Evolutionary conservation across 2,797 vertebrate genomes (phyloP).

Genomic region (Moxostoma hubbsi): DNA sequence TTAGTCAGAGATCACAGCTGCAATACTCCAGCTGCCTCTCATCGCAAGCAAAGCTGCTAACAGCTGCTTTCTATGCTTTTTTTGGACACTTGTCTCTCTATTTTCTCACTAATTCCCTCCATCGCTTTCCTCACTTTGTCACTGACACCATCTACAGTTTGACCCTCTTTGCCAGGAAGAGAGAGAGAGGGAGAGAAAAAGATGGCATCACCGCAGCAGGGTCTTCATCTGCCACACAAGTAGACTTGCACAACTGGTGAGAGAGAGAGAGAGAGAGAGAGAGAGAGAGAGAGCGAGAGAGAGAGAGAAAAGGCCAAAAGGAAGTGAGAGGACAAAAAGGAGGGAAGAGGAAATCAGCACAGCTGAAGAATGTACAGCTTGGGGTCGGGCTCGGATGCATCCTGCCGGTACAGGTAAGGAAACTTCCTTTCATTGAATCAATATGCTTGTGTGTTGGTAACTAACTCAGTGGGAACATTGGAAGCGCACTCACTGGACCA

Average conservation of each 20-base stretch:
- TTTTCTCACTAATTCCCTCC: slow-evolving; percentile 15
- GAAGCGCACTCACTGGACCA: not conserved
- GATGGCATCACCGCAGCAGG: slow-evolving; percentile 39
- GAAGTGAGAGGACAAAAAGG: slow-evolving; percentile 46
- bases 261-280: slow-evolving; percentile 27
- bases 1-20: slow-evolving; percentile 52
- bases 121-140: slow-evolving; percentile 32
- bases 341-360: slow-evolving; percentile 56
- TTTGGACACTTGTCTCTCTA: slow-evolving; percentile 45
- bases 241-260: slow-evolving; percentile 50
- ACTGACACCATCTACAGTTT: slow-evolving; percentile 59
- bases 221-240: slow-evolving; percentile 41
- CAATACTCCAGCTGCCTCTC: slow-evolving; percentile 55
- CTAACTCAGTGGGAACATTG: slow-evolving; percentile 13
- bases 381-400: slow-evolving; percentile 69
- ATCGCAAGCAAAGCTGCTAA: slow-evolving; percentile 47
- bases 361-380: slow-evolving; percentile 63
- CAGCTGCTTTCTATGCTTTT: slow-evolving; percentile 47
- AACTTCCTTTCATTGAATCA: slow-evolving; percentile 24
- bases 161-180: slow-evolving; percentile 46
- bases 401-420: slow-evolving; percentile 69
- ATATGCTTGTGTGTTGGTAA: slow-evolving; percentile 29
- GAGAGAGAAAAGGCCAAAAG: slow-evolving; percentile 53
- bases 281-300: slow-evolving; percentile 54
- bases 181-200: slow-evolving; percentile 29